Evolutionary conservation across 2,113 vertebrate genomes (phyloP).

Genomic region (Prinia subflava): DNA sequence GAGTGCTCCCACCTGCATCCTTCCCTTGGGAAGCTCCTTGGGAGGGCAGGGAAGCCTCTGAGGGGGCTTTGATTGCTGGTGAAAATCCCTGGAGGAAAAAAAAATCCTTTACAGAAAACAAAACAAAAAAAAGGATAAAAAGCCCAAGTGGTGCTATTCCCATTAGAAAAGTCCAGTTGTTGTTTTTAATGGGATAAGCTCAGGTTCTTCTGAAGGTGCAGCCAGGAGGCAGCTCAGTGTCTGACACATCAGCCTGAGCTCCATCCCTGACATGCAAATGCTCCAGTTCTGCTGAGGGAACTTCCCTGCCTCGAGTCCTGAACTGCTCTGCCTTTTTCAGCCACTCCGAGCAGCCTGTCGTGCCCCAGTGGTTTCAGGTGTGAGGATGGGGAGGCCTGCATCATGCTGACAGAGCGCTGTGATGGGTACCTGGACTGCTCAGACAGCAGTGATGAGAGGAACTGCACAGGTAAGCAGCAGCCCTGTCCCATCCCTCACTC

Average conservation of each 20-base stretch:
- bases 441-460: constrained; percentile 89
- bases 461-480: constrained; percentile 81
- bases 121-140: too few species aligned
- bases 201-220: neutral
- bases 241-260: neutral
- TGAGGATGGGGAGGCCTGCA: constrained; percentile 85
- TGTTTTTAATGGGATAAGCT: neutral
- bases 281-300: neutral
- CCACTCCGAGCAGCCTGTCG: constrained; percentile 80
- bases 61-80: neutral
- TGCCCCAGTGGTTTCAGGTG: constrained; percentile 83
- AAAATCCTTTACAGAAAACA: neutral
- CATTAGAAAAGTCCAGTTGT: neutral
- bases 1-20: constrained; percentile 31
- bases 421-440: constrained; percentile 94
- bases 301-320: neutral
- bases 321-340: constrained; percentile 64
- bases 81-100: neutral
- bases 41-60: neutral
- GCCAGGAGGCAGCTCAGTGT: neutral
- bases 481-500: neutral
- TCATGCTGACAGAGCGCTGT: constrained; percentile 80
- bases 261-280: neutral
- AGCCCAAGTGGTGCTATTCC: neutral
- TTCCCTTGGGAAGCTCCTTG: neutral